Base-by-base conservation (phyloP, 2,888 invertebrate genomes). In the Lepetodrilus schrolli region DNA sequence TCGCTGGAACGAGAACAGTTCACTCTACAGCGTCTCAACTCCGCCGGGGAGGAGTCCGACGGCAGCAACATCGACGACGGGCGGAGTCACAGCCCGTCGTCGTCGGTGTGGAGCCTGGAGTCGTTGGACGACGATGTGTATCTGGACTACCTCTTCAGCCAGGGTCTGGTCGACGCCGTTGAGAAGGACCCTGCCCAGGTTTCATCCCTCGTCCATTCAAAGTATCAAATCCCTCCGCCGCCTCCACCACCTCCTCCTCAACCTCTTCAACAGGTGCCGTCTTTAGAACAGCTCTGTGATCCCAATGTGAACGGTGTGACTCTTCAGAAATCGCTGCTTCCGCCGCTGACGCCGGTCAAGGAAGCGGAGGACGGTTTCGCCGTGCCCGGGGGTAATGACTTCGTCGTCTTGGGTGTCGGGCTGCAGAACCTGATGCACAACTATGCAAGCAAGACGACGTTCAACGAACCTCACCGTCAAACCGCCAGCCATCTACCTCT, bases 391-490 rank as follows among this genome's bases (percentile, higher is more conserved):
- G 51, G 79, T 50, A 78, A 82, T 48, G 89, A 89, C 50, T 82
- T 90, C 36, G 88, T 90, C 13, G 90, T 90, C 34, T 80, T 90
- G 20, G 90, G 90, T 3, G 90, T 90, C 0, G 90, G 87, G 8
- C 83, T 90, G 20, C 84, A 87, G 70, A 86, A 84, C 74, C 80
- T 88, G 36, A 86, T 88, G 86, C 84, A 88, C 73, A 81, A 82
- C 49, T 83, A 83, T 72, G 83, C 83, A 26, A 79, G 81, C 38
- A 85, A 84, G 66, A 70, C 78, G 8, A 49, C 73, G 7, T 71
- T 70, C 21, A 73, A 69, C 13, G 68, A 51, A 20, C 68, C 58
- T 7, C 58, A 58, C 58, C 58, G 58, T 34, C 58, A 58, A 7
- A 23, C 58, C 7, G 58, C 58, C 26, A n/a, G n/a, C n/a, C n/a